phyloP scores from a whole-genome alignment of 1,140 invertebrate species.

The Pollicipes pollicipes region DNA sequence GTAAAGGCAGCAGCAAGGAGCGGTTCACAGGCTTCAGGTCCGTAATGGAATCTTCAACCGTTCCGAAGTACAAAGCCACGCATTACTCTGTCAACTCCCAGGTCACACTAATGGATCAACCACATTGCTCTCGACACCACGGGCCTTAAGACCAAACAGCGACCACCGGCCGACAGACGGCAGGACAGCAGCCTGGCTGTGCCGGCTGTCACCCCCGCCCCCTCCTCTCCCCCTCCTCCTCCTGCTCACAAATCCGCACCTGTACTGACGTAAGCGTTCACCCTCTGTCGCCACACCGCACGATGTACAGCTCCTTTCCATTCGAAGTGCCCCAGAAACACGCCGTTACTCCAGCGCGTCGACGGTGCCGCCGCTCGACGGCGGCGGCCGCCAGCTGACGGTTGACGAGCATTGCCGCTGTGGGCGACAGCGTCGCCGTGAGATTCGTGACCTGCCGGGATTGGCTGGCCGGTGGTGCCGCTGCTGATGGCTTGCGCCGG shows the following conservation, averaged over 20 bases:
- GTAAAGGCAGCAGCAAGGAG: too few relatives aligned
- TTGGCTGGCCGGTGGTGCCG: constrained; percentile 5
- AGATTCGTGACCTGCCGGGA: constrained; percentile 4
- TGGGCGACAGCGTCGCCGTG: constrained; percentile 6
- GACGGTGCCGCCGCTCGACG: neutral
- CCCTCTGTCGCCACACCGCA: constrained; percentile 38
- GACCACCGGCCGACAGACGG: neutral
- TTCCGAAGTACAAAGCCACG: neutral
- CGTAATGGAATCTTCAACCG: neutral
- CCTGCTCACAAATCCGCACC: neutral
- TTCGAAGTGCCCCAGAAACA: constrained; percentile 29
- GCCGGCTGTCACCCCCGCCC: too few relatives aligned
- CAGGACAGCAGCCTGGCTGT: neutral
- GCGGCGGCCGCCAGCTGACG: constrained; percentile 10
- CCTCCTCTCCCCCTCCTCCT: too few relatives aligned
- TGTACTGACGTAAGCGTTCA: constrained; percentile 17
- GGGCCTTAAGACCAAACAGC: neutral
- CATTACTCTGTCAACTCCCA: too few relatives aligned
- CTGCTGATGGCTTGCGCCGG: neutral
- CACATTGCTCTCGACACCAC: too few relatives aligned
- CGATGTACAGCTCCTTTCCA: constrained; percentile 40
- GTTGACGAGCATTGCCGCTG: constrained; percentile 1
- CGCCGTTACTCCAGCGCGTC: neutral
- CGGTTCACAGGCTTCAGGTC: too few relatives aligned
- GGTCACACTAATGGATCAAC: too few relatives aligned